Evolutionary conservation across 2,113 vertebrate genomes (phyloP).

Genomic region (Dipodomys stephensi): DNA sequence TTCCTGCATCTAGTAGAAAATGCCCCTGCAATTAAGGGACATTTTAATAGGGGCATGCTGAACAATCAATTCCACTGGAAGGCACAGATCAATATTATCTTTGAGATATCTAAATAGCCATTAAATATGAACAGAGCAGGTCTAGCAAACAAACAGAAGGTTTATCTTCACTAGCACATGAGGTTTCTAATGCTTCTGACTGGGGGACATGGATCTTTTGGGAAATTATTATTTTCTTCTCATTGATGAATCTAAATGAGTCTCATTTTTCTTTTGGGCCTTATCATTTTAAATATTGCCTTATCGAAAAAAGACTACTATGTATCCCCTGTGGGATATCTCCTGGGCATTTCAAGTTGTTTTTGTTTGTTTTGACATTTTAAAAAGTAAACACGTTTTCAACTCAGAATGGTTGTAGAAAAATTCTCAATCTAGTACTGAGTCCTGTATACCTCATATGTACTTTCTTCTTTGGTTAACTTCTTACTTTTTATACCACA

Average conservation of each 20-base stretch:
- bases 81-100: slow-evolving; percentile 58
- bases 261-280: not conserved
- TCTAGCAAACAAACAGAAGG: slow-evolving; percentile 53
- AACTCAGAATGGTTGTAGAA: not conserved
- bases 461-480: not conserved
- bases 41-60: slow-evolving; percentile 75
- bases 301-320: not conserved
- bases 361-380: not conserved
- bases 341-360: not conserved
- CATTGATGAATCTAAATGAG: slow-evolving; percentile 31
- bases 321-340: not conserved
- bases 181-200: slow-evolving; percentile 14
- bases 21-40: slow-evolving; percentile 67
- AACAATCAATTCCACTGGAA: slow-evolving; percentile 80
- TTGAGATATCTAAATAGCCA: slow-evolving; percentile 69
- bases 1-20: slow-evolving; percentile 73
- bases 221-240: not conserved
- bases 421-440: not conserved
- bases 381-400: not conserved
- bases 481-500: not conserved
- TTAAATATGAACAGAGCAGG: slow-evolving; percentile 66
- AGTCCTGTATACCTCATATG: not conserved
- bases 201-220: not conserved
- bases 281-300: slow-evolving; percentile 17
- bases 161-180: slow-evolving; percentile 19